Conservation (phyloP, 2,888 invertebrate genomes). For the Gryllus longicercus region DNA sequence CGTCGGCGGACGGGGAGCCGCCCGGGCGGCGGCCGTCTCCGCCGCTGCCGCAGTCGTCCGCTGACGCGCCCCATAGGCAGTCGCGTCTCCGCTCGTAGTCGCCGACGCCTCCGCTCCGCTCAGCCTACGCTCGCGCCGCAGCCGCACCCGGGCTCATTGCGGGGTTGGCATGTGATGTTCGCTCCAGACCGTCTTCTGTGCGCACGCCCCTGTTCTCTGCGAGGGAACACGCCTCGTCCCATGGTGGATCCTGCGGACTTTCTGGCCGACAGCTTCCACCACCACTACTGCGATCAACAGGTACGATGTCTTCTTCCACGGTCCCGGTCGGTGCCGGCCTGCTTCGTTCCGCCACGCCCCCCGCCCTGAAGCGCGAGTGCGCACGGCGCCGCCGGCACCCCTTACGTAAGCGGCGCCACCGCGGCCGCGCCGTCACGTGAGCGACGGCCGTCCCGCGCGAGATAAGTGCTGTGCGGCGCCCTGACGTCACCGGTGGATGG, state of each 20-base stretch:
- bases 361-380: neutral
- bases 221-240: neutral
- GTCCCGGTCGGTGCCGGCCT: neutral
- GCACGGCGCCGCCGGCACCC: neutral
- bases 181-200: conserved; percentile 1
- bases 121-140: neutral
- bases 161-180: conserved; percentile 17
- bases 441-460: too few relatives aligned
- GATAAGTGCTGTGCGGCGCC: too few relatives aligned
- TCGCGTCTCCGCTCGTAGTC: neutral
- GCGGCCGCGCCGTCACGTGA: too few relatives aligned
- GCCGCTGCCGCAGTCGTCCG: neutral
- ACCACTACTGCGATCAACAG: conserved; percentile 17
- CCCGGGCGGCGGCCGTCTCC: neutral
- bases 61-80: neutral
- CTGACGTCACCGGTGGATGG: too few relatives aligned
- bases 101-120: neutral
- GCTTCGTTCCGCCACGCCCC: neutral
- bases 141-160: neutral
- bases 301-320: neutral
- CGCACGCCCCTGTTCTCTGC: conserved; percentile 5
- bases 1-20: neutral
- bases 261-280: neutral
- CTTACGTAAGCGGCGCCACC: too few relatives aligned
- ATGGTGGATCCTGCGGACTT: conserved; percentile 17